These are phyloP conservation scores for Apis dorsata DNA, from an alignment of 1,140 invertebrate genomes.

Conservation along the genomic window DNA sequence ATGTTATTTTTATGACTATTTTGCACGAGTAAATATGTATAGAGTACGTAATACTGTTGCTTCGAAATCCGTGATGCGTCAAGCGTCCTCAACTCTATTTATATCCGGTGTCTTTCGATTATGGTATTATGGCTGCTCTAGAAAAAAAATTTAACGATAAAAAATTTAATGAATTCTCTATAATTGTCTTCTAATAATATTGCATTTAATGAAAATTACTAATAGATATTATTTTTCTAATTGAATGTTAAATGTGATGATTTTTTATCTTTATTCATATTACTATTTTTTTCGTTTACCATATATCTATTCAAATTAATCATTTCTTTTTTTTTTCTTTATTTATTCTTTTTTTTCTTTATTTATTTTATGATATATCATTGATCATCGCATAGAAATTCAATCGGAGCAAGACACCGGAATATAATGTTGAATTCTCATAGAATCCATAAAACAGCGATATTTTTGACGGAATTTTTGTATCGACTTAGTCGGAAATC, in stretches of 20 bases:
- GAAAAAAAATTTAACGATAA: too few relatives aligned
- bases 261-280: too few relatives aligned
- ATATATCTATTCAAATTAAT: too few relatives aligned
- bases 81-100: conserved; percentile 9
- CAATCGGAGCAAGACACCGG: conserved; percentile 45
- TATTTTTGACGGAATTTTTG: conserved; percentile 71
- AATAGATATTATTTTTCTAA: too few relatives aligned
- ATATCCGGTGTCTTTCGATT: conserved; percentile 9
- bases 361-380: not conserved
- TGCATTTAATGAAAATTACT: too few relatives aligned
- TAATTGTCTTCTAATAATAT: too few relatives aligned
- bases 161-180: too few relatives aligned
- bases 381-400: conserved; percentile 4
- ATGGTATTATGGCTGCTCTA: too few relatives aligned
- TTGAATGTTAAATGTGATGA: too few relatives aligned
- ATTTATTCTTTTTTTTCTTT: not conserved
- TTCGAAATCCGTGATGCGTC: conserved; percentile 26
- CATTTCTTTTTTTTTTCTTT: not conserved
- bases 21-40: conserved; percentile 40
- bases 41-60: conserved; percentile 35
- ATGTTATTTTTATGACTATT: conserved; percentile 56
- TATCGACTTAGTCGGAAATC: conserved; percentile 61
- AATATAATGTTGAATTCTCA: conserved; percentile 46
- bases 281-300: not conserved
- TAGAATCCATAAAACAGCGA: conserved; percentile 58